phyloP scores from a whole-genome alignment of 2,113 vertebrate species.

The Neogale vison region DNA sequence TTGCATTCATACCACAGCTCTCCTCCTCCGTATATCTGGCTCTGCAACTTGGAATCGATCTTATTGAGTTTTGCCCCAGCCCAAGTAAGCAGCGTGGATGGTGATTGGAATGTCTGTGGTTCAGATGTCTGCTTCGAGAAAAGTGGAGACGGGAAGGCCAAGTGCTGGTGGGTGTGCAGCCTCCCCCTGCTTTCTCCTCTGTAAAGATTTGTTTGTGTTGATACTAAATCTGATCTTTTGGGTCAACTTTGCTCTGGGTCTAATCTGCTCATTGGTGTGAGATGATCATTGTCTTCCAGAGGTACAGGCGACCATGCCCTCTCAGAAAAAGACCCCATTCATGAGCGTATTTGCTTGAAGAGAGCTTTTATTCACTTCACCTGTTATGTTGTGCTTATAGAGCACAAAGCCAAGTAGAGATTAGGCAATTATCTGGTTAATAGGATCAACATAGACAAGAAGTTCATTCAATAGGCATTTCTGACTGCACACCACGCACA shows the following conservation, averaged over 20 bases:
- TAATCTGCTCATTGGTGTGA: conserved; percentile 77
- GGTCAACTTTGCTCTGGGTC: conserved; percentile 69
- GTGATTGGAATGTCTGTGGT: conserved; percentile 35
- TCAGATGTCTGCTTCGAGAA: background rate
- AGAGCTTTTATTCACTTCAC: conserved; percentile 81
- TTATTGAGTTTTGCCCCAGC: conserved; percentile 74
- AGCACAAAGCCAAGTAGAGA: conserved; percentile 79
- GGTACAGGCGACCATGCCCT: conserved; percentile 67
- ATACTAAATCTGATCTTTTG: conserved; percentile 64
- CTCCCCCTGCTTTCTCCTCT: background rate
- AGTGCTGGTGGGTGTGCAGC: background rate
- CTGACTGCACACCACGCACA: conserved; percentile 66
- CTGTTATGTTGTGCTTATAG: conserved; percentile 76
- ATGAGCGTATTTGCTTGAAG: conserved; percentile 72
- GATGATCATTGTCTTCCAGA: conserved; percentile 75
- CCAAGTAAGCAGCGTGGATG: conserved; percentile 66
- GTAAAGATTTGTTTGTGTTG: conserved; percentile 67
- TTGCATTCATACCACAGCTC: background rate
- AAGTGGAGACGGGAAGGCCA: background rate
- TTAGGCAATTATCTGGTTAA: conserved; percentile 82
- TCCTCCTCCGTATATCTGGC: background rate
- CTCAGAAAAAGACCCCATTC: conserved; percentile 70
- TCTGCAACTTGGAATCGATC: conserved; percentile 62
- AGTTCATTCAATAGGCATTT: conserved; percentile 78
- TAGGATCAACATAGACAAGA: conserved; percentile 80